Base-by-base conservation (phyloP, 2,888 invertebrate species). In the Pollenia griseotomentosa region DNA sequence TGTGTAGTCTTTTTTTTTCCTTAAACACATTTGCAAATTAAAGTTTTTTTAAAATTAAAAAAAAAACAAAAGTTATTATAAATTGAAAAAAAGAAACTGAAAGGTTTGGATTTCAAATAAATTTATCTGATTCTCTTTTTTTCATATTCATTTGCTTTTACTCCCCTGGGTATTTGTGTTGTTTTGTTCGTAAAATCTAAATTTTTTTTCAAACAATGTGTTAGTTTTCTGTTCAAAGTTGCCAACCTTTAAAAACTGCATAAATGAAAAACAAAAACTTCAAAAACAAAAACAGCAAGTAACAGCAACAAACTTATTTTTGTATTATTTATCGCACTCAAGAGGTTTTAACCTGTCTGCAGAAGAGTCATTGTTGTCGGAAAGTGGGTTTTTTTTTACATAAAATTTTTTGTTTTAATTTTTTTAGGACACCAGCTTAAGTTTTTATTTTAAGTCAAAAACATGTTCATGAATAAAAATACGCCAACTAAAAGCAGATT, bases 271-370 rank as follows among this genome's bases (percentile, higher is more conserved):
- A 53, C 16, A 65, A 66, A 14, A 61, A 48, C 46, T 16, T 11
- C 33, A 42, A 51, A 71, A 48, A 42, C 65, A 40, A 42, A 23
- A 23, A 23, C 23, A 51, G 14, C 23, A 68, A 46, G 48, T 1
- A 48, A 73, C 59, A 73, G 42, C 4, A 75, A 74, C 70, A 77
- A 77, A 70, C 46, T 77, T 44, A 46, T 63, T 71, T 65, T 83
- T 66, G 73, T 75, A 65, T 75, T 79, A 83, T 86, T 80, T 83
- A 83, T 83, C 63, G 79, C 33, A 70, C 86, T 79, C 79, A 63
- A 75, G 86, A 71, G 86, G 63, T 80, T 80, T 66, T 48, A 83
- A 80, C 75, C 75, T 86, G 86, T 71, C 83, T 86, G 71, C 66
- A 57, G 14, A 71, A 83, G 77, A 78, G 57, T 71, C 57, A 57